Base-by-base conservation (phyloP, 2,888 invertebrate genomes). In the Watsonalla cultraria region DNA sequence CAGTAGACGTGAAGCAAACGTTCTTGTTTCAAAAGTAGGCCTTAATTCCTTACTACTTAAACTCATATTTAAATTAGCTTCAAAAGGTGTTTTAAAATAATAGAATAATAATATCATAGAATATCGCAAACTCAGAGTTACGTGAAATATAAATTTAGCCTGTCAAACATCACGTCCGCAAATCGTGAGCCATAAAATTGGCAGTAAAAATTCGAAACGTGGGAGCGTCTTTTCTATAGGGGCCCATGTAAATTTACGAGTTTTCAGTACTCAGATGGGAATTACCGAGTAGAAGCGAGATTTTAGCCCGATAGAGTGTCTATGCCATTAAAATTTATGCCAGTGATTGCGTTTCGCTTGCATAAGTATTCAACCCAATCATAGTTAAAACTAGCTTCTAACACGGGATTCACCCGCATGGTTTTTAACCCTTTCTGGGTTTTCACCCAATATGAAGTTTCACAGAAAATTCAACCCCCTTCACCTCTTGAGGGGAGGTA, bases 181-280 rank as follows among this genome's bases (percentile, higher is more conserved):
- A 76, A 78, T 76, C 76, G 76, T 66, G 72, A 73, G 74, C 80
- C 76, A 80, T 84, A 86, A 84, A 86, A 78, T 76, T 75, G 76
- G 72, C 65, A 63, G 73, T 78, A 79, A 85, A 85, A 82, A 85
- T 85, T 80, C 76, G 74, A 76, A 78, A 77, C 72, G 74, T 73
- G 74, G 76, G 80, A 74, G 68, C 67, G 73, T 74, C 76, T 78
- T 74, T 65, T 74, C 79, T 76, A 83, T 82, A 80, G 77, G 72
- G 66, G 71, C 70, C 78, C 80, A 76, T 82, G 81, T 80, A 82
- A 83, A 87, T 87, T 87, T 87, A 87, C 83, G 83, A 84, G 79
- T 81, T 81, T 84, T 84, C 83, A 80, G 85, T 80, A 84, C 82
- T 78, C 86, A 80, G 70, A 76, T 58, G 86, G 83, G 86, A 86